Percentiles rank a stretch among this genome's conserved stretches.
Evolutionary conservation across 2,888 invertebrate genomes (phyloP).

Genomic region (Caenorhabditis sp.): DNA sequence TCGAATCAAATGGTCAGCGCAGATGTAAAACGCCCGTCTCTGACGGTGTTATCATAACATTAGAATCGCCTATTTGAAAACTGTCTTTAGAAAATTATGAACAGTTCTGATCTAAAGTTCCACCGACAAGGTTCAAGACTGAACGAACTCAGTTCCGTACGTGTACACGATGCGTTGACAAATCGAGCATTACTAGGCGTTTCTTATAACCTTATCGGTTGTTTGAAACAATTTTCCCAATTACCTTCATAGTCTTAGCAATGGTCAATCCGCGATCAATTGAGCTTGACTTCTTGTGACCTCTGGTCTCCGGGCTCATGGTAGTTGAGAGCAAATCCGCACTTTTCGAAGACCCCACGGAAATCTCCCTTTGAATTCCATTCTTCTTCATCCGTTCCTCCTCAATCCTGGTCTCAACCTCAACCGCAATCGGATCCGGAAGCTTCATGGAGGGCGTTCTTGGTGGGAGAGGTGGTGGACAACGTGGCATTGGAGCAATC

Average conservation of each 20-base stretch:
- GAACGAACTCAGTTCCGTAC: no score
- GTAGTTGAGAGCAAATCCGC: background rate
- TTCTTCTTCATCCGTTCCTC: constrained; percentile 20
- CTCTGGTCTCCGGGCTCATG: constrained; percentile 49
- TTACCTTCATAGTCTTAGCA: constrained; percentile 74
- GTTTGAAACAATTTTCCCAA: constrained; percentile 27
- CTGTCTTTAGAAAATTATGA: no score
- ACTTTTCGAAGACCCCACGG: constrained; percentile 1
- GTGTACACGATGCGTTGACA: no score
- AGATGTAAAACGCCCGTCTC: no score
- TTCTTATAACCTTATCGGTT: no score
- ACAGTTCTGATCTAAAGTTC: no score
- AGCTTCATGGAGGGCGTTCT: constrained; percentile 64
- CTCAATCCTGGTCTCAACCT: constrained; percentile 46
- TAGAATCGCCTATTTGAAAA: no score
- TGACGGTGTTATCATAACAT: no score
- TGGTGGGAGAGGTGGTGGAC: constrained; percentile 70
- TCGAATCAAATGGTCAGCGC: no score
- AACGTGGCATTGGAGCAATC: constrained; percentile 36
- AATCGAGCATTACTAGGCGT: no score
- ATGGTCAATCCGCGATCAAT: constrained; percentile 75
- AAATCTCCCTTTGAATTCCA: constrained; percentile 3
- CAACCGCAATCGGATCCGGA: constrained; percentile 63
- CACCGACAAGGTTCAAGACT: no score
- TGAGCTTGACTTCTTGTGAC: constrained; percentile 76